Percentiles rank a stretch among this genome's conserved stretches.
These are phyloP conservation scores for Spheniscus humboldti DNA, from an alignment of 2,797 vertebrate genomes.

Conservation along the genomic window DNA sequence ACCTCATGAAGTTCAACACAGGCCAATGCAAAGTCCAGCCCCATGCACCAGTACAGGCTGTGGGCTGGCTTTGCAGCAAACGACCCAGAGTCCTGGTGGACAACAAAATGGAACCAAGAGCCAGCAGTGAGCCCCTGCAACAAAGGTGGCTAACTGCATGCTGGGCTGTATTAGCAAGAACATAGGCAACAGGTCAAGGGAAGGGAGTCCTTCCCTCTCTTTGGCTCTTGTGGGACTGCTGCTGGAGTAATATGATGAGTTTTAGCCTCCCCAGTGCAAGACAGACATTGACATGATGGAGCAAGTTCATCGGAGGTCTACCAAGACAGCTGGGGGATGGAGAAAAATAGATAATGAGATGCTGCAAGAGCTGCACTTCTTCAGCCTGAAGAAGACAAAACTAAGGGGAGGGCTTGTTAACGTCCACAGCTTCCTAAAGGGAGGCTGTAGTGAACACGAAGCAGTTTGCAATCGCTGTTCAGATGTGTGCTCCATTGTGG, in stretches of 20 bases:
- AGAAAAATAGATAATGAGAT: neutral
- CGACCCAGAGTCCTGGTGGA: neutral
- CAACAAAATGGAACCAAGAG: neutral
- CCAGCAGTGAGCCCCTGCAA: neutral
- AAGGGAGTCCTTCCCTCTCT: neutral
- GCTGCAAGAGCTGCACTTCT: neutral
- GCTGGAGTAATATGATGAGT: neutral
- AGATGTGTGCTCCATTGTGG: neutral
- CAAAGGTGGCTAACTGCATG: neutral
- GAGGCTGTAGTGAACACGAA: neutral
- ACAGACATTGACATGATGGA: neutral
- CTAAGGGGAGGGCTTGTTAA: neutral
- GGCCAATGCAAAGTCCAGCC: neutral
- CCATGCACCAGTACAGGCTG: neutral
- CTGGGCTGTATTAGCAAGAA: neutral
- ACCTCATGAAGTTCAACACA: neutral
- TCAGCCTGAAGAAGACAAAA: neutral
- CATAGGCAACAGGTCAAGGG: accelerated
- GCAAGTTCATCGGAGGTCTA: neutral
- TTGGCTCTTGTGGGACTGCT: neutral
- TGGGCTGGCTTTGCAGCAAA: neutral
- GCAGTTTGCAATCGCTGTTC: neutral
- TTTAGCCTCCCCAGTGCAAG: neutral
- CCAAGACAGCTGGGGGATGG: neutral
- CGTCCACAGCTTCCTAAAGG: neutral